Evolutionary conservation across 2,888 invertebrate genomes (phyloP).

Genomic region (Abscondita cerata): DNA sequence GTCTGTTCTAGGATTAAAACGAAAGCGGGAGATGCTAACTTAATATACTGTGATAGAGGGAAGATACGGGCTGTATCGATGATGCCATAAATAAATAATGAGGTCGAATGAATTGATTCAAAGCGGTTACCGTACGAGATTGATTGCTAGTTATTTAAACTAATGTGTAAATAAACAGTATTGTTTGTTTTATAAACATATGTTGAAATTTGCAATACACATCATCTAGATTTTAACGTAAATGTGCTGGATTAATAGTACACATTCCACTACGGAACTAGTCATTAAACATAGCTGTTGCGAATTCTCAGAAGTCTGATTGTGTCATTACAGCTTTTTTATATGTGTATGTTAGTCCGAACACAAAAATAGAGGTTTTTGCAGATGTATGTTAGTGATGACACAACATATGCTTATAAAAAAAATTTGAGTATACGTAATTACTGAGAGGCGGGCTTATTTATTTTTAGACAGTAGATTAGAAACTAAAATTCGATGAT

Average conservation of each 20-base stretch:
- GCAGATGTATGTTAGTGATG: too few relatives aligned
- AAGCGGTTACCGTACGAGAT: conserved; percentile 2
- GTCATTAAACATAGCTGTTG: too few relatives aligned
- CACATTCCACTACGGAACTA: too few relatives aligned
- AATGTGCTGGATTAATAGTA: too few relatives aligned
- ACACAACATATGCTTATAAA: too few relatives aligned
- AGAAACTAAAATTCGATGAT: background rate
- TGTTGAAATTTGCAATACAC: background rate
- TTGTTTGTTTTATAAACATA: background rate
- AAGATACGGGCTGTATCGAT: background rate
- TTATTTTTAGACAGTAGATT: conserved; percentile 8
- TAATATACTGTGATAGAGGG: conserved; percentile 12
- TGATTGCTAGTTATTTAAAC: background rate
- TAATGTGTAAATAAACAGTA: conserved; percentile 6
- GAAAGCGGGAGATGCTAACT: conserved; percentile 1
- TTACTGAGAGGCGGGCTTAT: background rate
- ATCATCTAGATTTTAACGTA: background rate
- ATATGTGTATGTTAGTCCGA: too few relatives aligned
- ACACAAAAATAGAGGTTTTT: too few relatives aligned
- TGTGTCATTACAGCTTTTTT: too few relatives aligned
- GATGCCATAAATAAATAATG: conserved; percentile 6
- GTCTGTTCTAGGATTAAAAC: conserved; percentile 67
- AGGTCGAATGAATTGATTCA: background rate
- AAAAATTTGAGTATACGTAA: too few relatives aligned
- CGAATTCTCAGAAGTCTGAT: too few relatives aligned